These are phyloP conservation scores for Stenotaenia linearis DNA, from an alignment of 2,888 invertebrate genomes.

Conservation along the genomic window DNA sequence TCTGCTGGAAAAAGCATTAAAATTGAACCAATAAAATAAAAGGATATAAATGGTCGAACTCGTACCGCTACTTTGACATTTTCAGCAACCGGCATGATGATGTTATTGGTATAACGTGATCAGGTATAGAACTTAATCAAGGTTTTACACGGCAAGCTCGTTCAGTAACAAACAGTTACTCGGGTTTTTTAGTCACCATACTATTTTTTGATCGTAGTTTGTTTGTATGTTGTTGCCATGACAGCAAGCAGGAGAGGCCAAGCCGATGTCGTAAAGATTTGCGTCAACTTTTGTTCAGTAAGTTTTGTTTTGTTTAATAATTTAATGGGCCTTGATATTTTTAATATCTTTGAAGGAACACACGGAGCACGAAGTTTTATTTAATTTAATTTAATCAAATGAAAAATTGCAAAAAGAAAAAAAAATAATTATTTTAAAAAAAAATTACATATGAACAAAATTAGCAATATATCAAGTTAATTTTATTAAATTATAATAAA, in stretches of 20 bases:
- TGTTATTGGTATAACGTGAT: not conserved
- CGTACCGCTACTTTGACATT: slow-evolving; percentile 54
- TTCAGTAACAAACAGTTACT: too few relatives aligned
- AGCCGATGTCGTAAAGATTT: not conserved
- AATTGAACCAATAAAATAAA: slow-evolving; percentile 35
- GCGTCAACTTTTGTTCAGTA: not conserved
- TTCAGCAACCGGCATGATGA: slow-evolving; percentile 43
- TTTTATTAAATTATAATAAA: too few relatives aligned
- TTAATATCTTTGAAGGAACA: too few relatives aligned
- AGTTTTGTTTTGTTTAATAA: not conserved
- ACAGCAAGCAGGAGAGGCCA: not conserved
- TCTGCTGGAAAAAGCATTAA: not conserved
- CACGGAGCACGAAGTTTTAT: too few relatives aligned
- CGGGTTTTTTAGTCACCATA: not conserved
- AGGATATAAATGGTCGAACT: slow-evolving; percentile 53
- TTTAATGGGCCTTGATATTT: not conserved
- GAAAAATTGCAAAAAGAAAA: too few relatives aligned
- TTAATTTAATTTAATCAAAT: too few relatives aligned
- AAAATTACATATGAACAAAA: too few relatives aligned
- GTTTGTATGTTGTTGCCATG: slow-evolving; percentile 3
- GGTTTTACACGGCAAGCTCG: not conserved
- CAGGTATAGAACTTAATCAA: not conserved
- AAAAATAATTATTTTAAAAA: too few relatives aligned
- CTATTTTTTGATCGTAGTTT: not conserved
- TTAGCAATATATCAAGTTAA: too few relatives aligned